phyloP scores from a whole-genome alignment of 2,113 vertebrate genomes.

The Axis porcinus region DNA sequence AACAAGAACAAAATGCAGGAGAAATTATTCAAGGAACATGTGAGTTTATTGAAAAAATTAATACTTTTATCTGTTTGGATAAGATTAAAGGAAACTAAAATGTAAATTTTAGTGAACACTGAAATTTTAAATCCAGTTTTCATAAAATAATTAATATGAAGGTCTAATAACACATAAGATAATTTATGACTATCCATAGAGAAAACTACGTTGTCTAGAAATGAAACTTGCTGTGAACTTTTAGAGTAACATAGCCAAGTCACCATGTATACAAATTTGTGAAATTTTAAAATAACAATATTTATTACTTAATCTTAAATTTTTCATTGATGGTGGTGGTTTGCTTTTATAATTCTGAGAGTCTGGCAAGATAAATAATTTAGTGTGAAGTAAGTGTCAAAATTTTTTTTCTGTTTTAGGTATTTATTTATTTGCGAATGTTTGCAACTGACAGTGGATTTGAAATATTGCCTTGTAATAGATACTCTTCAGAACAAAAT shows the following conservation, averaged over 20 bases:
- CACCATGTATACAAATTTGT: neutral
- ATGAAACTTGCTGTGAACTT: neutral
- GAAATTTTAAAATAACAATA: neutral
- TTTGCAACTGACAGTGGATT: conserved; percentile 98
- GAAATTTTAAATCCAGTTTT: neutral
- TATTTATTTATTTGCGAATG: conserved; percentile 99
- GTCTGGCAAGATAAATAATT: neutral
- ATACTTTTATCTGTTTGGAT: neutral
- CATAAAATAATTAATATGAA: neutral
- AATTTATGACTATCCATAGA: neutral
- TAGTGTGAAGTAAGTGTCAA: neutral
- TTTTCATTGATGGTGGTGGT: neutral
- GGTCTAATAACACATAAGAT: neutral
- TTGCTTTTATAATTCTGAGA: conserved; percentile 24
- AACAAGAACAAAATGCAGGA: conserved; percentile 99
- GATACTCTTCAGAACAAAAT: conserved; percentile 98
- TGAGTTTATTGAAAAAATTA: conserved; percentile 75
- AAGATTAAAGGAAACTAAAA: neutral
- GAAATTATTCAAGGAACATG: conserved; percentile 98
- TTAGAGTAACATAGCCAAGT: neutral
- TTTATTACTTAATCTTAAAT: neutral
- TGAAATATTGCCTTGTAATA: conserved; percentile 97
- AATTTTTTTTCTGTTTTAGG: conserved; percentile 79
- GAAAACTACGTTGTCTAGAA: neutral
- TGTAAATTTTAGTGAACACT: neutral